Evolutionary conservation across 1,140 invertebrate genomes (phyloP), one percentile per base, ranked within the genome.

Genomic region (Bombus vancouverensis): DNA sequence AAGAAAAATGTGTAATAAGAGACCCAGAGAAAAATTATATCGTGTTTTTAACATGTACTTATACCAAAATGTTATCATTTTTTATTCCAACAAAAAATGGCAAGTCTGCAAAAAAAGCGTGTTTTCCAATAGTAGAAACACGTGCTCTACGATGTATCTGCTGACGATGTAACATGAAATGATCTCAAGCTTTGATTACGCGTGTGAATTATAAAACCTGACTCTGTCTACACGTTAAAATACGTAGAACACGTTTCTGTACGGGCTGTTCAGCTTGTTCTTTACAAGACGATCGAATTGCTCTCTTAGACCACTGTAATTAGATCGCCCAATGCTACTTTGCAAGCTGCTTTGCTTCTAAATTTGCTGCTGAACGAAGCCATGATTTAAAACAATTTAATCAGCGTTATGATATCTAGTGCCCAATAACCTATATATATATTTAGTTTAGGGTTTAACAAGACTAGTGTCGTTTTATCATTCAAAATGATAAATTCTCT

Each of bases 121-220:
- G 74, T 76, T 76, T 59, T 37, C 53, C 74, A 59, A 76, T 59
- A 39, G 37, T 4, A 76, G 53, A 76, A 59, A 59, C 34, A 59
- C 53, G 32, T 15, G 1, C 28, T 39, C 53, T 34, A 59, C 53
- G n/a, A 59, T 39, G 32, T 76, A 37, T 76, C 47, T 57, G 53
- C 34, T 59, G 62, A 62, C 37, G 37, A 77, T 13, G 57, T 47
- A 34, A 62, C 57, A n/a, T 62, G 57, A 12, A 77, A 6, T 12
- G 37, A 76, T 76, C 53, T 5, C 53, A 10, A 59, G 53, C 1
- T 34, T 32, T 32, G 74, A 76, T 59, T 32, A 62, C 75, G 42
- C 57, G 75, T 22, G 53, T 13, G 57, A 77, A 77, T 62, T 77
- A 42, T 37, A 62, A 77, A 77, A 77, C 57, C 57, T 77, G 53